Base-by-base conservation (phyloP, 2,113 vertebrate species). In the Elephantulus edwardii region DNA sequence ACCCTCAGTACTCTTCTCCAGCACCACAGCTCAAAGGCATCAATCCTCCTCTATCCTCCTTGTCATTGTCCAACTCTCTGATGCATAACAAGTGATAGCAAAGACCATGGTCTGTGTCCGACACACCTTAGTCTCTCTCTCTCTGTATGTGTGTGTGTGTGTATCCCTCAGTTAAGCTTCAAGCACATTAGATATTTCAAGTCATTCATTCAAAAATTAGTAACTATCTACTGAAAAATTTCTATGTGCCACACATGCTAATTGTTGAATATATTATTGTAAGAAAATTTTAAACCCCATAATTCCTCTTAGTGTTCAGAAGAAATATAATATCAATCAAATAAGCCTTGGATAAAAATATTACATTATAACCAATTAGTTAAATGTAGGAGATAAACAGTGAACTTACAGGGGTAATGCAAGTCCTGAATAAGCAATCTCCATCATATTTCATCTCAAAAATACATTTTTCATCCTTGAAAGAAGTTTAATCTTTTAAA, bases 331-430 rank as follows among this genome's bases (percentile, higher is more conserved):
- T 35, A 71, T 22, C 19, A 68, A 92, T n/a, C 19, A 76, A 93
- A 28, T 26, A 85, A 13, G 79, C 58, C 80, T 85, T 48, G 6
- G 4, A 75, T 82, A 64, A 30, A 88, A 86, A 50, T 74, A 8
- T 89, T 83, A 83, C 64, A 60, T 72, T 79, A 35, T 71, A 83
- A 38, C 38, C n/a, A n/a, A n/a, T n/a, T n/a, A n/a, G n/a, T n/a
- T n/a, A n/a, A n/a, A n/a, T 50, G 48, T 50, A 50, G 48, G 48
- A 50, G 9, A 50, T 50, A 8, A 50, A 50, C 48, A 8, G 8
- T 50, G 48, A 8, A 50, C 9, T 50, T 50, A 50, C 48, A 26
- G 3, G 20, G 2, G 14, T 44, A 26, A 5, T 79, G 70, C 22
- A 87, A 90, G 74, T 48, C 17, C 42, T 6, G 2, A 88, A 60